Evolutionary conservation across 2,888 invertebrate species (phyloP).

Genomic region (Melikaiella ostensackeni): DNA sequence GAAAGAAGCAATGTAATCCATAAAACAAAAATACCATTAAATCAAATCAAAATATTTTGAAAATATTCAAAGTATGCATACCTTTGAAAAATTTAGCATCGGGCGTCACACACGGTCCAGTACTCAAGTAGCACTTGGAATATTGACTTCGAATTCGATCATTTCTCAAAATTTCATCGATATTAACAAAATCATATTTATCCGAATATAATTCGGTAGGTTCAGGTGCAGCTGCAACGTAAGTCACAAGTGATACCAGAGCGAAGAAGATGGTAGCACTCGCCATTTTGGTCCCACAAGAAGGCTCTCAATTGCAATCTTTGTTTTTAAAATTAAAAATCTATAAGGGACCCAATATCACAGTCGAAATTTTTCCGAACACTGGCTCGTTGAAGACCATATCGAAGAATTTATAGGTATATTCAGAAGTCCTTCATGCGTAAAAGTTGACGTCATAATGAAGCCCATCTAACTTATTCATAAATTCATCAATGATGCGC

Average conservation of each 20-base stretch:
- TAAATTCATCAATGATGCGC: neutral
- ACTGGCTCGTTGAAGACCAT: neutral
- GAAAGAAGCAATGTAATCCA: too few relatives aligned
- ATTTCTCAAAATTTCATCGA: constrained; percentile 62
- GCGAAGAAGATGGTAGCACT: neutral
- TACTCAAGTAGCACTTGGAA: constrained; percentile 64
- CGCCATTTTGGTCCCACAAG: neutral
- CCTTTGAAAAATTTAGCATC: constrained; percentile 61
- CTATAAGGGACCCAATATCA: neutral
- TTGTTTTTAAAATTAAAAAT: neutral
- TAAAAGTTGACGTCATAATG: constrained; percentile 14
- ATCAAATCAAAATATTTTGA: too few relatives aligned
- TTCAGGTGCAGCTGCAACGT: neutral
- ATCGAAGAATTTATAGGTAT: constrained; percentile 23
- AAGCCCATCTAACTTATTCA: neutral
- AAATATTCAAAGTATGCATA: constrained; percentile 1
- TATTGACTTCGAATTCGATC: constrained; percentile 62
- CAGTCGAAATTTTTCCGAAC: neutral
- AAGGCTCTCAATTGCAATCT: neutral
- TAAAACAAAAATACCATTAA: too few relatives aligned
- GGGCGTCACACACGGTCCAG: constrained; percentile 58
- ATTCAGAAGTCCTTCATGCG: constrained; percentile 13
- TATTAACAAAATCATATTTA: constrained; percentile 62
- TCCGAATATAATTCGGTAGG: constrained; percentile 53
- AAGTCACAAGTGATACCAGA: neutral